A percentile compares a stretch with the other conserved stretches of the same genome.
Conservation (phyloP, 2,797 vertebrate species). For the Bovichtus diacanthus region DNA sequence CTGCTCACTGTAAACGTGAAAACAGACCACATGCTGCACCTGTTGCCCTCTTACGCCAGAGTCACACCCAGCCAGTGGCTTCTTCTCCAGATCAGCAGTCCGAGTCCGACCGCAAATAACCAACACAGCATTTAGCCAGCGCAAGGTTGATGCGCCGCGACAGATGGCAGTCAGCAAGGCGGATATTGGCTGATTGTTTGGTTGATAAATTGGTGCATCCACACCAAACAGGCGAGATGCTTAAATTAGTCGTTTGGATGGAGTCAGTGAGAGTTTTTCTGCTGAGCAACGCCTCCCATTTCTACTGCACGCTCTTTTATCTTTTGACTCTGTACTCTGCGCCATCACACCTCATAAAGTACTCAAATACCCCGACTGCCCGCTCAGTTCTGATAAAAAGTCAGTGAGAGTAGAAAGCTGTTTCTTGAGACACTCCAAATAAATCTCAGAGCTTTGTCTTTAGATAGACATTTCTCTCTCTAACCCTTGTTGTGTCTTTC, state of each 20-base stretch:
- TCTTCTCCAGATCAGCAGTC: too few relatives aligned
- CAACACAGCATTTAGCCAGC: too few relatives aligned
- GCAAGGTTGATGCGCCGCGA: too few relatives aligned
- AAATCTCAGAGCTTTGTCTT: conserved; percentile 29
- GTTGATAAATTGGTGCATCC: too few relatives aligned
- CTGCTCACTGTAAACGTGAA: too few relatives aligned
- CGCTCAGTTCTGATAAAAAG: not conserved
- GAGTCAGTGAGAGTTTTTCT: not conserved
- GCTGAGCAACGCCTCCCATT: not conserved
- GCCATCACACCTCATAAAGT: conserved; percentile 38
- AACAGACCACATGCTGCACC: too few relatives aligned
- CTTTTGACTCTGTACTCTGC: not conserved
- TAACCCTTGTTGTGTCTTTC: conserved; percentile 21
- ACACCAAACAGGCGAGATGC: not conserved
- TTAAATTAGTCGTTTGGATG: conserved; percentile 16
- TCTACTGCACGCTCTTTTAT: not conserved
- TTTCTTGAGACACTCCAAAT: conserved; percentile 40
- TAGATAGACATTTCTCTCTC: conserved; percentile 31
- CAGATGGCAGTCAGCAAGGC: too few relatives aligned
- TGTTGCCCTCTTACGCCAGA: too few relatives aligned
- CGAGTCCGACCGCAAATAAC: too few relatives aligned
- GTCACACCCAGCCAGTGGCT: too few relatives aligned
- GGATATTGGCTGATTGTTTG: too few relatives aligned
- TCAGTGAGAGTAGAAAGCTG: conserved; percentile 16
- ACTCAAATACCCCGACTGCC: not conserved